Evolutionary conservation across 2,113 vertebrate genomes (phyloP), one percentile per base, ranked within the genome.

Genomic region (Brachypodius melanocephalos): DNA sequence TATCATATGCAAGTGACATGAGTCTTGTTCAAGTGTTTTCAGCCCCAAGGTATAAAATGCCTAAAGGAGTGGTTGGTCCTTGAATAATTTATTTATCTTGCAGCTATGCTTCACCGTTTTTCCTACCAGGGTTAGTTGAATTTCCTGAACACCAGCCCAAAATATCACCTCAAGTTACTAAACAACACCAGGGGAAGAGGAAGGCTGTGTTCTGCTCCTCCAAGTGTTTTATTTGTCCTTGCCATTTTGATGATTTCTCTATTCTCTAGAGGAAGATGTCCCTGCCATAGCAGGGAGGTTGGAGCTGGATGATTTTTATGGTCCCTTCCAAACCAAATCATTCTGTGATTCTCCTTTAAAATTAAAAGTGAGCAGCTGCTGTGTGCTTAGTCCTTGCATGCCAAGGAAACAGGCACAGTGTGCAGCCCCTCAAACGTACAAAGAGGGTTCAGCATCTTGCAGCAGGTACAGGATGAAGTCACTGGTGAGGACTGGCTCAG

Each of bases 31-130:
- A 57, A 90, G 79, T 63, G 48, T 94, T 95, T 93, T 77, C 82
- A 94, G 25, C 51, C 85, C 81, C 83, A 88, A 63, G 80, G 78
- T 75, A 34, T 83, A 58, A 96, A 85, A 88, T 67, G 81, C 85
- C 85, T 88, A 14, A 91, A 96, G 79, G 43, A 84, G 25, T 6
- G 4, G 48, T 18, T 94, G 75, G 38, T 88, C 72, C 78, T 93
- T 94, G 93, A 94, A 94, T 96, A 86, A 93, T 95, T 74, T 66
- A 92, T 97, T 93, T 93, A 74, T 95, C 68, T 92, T 77, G 32
- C 75, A 95, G 88, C 80, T 85, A 91, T 0, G 17, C 85, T 88
- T 95, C 82, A 80, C 46, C 0, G 0, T 88, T 95, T 82, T 80
- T 63, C 72, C 72, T 93, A 59, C 63, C 14, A 32, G 72, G 28